These are phyloP conservation scores for Sylvia atricapilla DNA, from an alignment of 2,113 vertebrate genomes.

Conservation along the genomic window DNA sequence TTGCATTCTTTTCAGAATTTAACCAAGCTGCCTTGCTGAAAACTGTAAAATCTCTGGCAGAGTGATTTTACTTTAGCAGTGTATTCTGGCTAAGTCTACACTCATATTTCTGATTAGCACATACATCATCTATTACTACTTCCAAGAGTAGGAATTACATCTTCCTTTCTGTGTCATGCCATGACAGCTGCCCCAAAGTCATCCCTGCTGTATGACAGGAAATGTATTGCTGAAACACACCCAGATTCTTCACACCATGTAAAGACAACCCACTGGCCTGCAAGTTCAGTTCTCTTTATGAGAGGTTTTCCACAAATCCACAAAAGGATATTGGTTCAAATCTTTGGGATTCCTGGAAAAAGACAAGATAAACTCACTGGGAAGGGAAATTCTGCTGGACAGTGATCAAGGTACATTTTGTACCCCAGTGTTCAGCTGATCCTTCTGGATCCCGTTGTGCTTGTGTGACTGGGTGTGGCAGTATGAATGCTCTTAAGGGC, in stretches of 20 bases:
- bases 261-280: not conserved
- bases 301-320: rapidly evolving
- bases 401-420: not conserved
- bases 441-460: not conserved
- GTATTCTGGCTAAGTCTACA: not conserved
- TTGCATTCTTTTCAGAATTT: not conserved
- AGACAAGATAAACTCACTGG: not conserved
- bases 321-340: not conserved
- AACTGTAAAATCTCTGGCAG: not conserved
- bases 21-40: not conserved
- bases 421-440: not conserved
- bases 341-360: not conserved
- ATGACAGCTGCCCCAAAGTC: not conserved
- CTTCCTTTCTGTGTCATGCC: not conserved
- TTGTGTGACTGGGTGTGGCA: not conserved
- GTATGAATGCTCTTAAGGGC: not conserved
- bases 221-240: not conserved
- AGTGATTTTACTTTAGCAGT: not conserved
- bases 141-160: not conserved
- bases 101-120: not conserved
- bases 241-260: not conserved
- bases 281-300: not conserved
- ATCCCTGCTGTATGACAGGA: not conserved
- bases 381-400: not conserved
- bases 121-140: not conserved